Evolutionary conservation across 1,140 invertebrate genomes (phyloP).

Genomic region (Drosophila sturtevanti): DNA sequence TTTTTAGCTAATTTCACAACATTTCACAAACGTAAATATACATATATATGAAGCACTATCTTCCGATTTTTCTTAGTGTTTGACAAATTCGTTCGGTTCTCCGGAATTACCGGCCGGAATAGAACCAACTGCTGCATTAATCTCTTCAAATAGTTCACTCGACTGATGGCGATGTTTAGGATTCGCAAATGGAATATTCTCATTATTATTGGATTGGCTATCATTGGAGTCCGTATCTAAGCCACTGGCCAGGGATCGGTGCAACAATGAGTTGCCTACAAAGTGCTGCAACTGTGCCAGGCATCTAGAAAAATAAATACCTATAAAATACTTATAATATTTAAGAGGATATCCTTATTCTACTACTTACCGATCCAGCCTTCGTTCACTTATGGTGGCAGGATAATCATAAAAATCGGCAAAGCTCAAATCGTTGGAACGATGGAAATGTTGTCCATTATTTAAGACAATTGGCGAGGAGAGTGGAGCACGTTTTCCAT

Average conservation of each 20-base stretch:
- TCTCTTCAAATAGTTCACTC: slow-evolving; percentile 70
- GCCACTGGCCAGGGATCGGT: slow-evolving; percentile 46
- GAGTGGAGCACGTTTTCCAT: slow-evolving; percentile 85
- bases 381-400: slow-evolving; percentile 45
- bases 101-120: slow-evolving; percentile 24
- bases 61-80: slow-evolving; percentile 48
- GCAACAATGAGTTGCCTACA: slow-evolving; percentile 80
- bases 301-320: slow-evolving; percentile 64
- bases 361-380: slow-evolving; percentile 72
- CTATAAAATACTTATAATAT: slow-evolving; percentile 8
- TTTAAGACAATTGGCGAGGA: slow-evolving; percentile 36
- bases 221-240: slow-evolving; percentile 15
- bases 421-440: slow-evolving; percentile 47
- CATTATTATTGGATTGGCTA: slow-evolving; percentile 29
- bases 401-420: slow-evolving; percentile 63
- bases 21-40: background rate
- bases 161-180: slow-evolving; percentile 67
- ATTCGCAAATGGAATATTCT: slow-evolving; percentile 45
- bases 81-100: slow-evolving; percentile 66
- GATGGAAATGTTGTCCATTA: slow-evolving; percentile 50
- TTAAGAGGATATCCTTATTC: too few relatives aligned
- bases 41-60: background rate
- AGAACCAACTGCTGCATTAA: slow-evolving; percentile 40
- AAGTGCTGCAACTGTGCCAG: slow-evolving; percentile 83
- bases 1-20: slow-evolving; percentile 58